phyloP scores from a whole-genome alignment of 2,113 vertebrate species.

The Malurus melanocephalus region DNA sequence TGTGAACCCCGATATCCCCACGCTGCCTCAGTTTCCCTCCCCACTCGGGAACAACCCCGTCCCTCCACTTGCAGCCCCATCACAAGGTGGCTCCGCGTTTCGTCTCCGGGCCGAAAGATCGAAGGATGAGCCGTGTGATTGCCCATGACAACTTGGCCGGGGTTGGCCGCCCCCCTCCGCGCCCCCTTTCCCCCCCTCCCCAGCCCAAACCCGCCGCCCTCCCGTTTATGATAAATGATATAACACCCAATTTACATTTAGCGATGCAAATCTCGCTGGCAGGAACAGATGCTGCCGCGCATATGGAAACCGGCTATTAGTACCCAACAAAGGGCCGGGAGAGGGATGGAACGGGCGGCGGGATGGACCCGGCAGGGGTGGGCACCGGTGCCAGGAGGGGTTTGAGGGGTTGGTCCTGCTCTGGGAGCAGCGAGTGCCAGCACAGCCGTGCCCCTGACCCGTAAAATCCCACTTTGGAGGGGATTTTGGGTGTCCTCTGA shows the following conservation, averaged over 20 bases:
- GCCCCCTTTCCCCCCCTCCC: background rate
- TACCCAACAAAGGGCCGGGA: conserved; percentile 16
- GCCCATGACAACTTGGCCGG: background rate
- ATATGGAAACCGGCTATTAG: conserved; percentile 38
- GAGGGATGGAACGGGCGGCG: background rate
- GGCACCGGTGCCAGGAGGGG: no score
- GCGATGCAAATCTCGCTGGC: conserved; percentile 62
- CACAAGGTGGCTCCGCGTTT: background rate
- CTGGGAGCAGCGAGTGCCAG: background rate
- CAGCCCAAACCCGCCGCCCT: background rate
- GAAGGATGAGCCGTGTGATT: background rate
- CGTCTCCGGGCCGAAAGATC: background rate
- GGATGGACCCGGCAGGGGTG: background rate
- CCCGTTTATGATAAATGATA: conserved; percentile 51
- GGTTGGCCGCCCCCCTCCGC: background rate
- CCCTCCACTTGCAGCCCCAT: background rate
- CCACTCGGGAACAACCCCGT: no score
- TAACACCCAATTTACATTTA: conserved; percentile 50
- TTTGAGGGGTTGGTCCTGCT: background rate
- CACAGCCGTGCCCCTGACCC: rapidly evolving
- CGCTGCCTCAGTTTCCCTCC: background rate
- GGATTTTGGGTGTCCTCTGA: background rate
- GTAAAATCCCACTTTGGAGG: background rate
- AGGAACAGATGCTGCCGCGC: conserved; percentile 61
- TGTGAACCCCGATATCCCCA: rapidly evolving